Percentiles rank a stretch among this genome's conserved stretches.
Evolutionary conservation across 2,888 invertebrate genomes (phyloP).

Genomic region (Helobdella robusta): DNA sequence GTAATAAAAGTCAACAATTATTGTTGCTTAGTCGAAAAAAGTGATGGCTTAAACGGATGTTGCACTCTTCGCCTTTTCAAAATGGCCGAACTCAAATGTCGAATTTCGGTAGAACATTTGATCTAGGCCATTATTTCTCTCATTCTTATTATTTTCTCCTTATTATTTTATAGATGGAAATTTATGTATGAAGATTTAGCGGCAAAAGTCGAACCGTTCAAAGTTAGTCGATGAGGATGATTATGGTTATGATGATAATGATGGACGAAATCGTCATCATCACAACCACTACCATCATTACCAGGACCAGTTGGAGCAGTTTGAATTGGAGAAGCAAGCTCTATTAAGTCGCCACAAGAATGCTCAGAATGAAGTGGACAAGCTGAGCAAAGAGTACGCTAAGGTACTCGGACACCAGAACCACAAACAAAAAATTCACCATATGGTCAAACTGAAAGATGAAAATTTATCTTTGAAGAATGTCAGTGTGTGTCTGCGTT

Average conservation of each 20-base stretch:
- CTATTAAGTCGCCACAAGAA: slow-evolving; percentile 48
- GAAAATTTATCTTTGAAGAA: slow-evolving; percentile 43
- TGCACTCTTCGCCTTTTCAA: no score
- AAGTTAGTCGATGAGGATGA: slow-evolving; percentile 27
- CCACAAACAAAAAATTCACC: slow-evolving; percentile 59
- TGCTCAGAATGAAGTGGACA: slow-evolving; percentile 53
- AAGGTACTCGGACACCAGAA: slow-evolving; percentile 60
- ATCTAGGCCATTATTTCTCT: no score
- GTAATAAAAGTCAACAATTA: no score
- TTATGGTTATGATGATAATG: background rate
- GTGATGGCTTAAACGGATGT: no score
- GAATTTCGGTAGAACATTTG: no score
- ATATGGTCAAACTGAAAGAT: slow-evolving; percentile 50
- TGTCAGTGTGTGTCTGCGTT: slow-evolving; percentile 34
- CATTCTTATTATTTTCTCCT: no score
- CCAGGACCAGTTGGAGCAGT: slow-evolving; percentile 53
- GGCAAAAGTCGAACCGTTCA: slow-evolving; percentile 45
- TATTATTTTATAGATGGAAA: slow-evolving; percentile 38
- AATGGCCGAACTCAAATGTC: no score
- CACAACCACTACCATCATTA: background rate
- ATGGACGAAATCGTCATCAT: background rate
- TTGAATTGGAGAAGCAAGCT: slow-evolving; percentile 50
- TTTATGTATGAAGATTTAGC: slow-evolving; percentile 42
- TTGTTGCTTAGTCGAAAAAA: no score
- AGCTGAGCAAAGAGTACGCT: slow-evolving; percentile 56